Evolutionary conservation across 64 coral and sea anemone species (phyloP).

Genomic region (Dendronephthya gigantea): DNA sequence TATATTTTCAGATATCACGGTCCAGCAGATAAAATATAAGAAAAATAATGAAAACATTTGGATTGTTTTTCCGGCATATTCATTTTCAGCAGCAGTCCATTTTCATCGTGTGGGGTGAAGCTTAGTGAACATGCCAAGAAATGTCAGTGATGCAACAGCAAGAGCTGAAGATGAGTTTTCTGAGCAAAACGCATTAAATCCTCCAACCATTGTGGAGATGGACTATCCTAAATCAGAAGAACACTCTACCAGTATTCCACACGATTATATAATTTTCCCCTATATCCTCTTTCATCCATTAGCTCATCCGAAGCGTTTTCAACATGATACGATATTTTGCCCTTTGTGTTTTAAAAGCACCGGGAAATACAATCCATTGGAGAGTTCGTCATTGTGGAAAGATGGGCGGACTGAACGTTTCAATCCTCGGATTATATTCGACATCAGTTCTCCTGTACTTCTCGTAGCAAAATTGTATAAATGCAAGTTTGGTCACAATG

Average conservation of each 20-base stretch:
- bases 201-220: background rate
- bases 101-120: background rate
- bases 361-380: background rate
- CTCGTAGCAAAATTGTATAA: background rate
- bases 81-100: background rate
- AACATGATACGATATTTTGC: background rate
- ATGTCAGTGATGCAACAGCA: background rate
- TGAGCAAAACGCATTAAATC: background rate
- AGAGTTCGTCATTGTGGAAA: background rate
- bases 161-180: conserved; percentile 3
- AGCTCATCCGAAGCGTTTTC: background rate
- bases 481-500: background rate
- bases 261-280: background rate
- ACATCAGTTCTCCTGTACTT: background rate
- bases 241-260: background rate
- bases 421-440: background rate
- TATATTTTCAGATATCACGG: too few species aligned
- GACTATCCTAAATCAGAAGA: background rate
- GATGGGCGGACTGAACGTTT: background rate
- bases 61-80: too few species aligned
- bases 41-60: too few species aligned
- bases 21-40: too few species aligned
- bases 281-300: background rate
- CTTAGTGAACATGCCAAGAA: background rate
- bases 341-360: background rate